Percentiles rank a stretch among this genome's conserved stretches.
Conservation (phyloP, 2,888 invertebrate species). For the Timandra comae region DNA sequence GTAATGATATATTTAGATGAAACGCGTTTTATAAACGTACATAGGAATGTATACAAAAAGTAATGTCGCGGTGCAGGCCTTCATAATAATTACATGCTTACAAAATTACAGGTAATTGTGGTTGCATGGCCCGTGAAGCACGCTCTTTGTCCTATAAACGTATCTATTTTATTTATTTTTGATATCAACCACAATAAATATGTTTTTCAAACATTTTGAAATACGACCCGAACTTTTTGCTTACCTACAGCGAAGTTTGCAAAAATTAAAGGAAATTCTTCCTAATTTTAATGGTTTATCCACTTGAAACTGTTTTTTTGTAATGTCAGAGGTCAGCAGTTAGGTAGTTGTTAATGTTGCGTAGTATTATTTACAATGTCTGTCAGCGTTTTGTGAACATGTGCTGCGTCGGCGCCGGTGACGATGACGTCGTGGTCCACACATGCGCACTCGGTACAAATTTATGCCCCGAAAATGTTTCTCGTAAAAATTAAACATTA, state of each 20-base stretch:
- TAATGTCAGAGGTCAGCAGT: constrained; percentile 39
- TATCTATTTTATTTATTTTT: constrained; percentile 16
- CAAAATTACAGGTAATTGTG: constrained; percentile 49
- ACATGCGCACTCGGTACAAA: constrained; percentile 43
- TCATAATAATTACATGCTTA: constrained; percentile 45
- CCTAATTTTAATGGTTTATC: constrained; percentile 2
- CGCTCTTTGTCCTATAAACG: constrained; percentile 29
- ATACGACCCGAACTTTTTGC: too few relatives aligned
- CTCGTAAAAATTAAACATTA: constrained; percentile 25
- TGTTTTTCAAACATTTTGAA: background rate
- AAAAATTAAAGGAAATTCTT: background rate
- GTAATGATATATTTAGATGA: constrained; percentile 29
- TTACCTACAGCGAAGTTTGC: constrained; percentile 5
- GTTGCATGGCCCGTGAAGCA: constrained; percentile 29
- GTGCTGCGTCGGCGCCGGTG: constrained; percentile 41
- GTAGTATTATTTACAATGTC: constrained; percentile 40
- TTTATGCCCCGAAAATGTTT: constrained; percentile 26
- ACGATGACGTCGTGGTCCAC: constrained; percentile 27
- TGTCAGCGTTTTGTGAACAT: constrained; percentile 46
- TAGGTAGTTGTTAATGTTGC: constrained; percentile 35
- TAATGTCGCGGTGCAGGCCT: constrained; percentile 39
- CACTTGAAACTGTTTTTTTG: constrained; percentile 24
- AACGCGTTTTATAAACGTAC: constrained; percentile 24
- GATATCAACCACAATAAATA: background rate
- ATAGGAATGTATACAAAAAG: constrained; percentile 30